phyloP scores from a whole-genome alignment of 2,113 vertebrate genomes.

The Brachirus orientalis region DNA sequence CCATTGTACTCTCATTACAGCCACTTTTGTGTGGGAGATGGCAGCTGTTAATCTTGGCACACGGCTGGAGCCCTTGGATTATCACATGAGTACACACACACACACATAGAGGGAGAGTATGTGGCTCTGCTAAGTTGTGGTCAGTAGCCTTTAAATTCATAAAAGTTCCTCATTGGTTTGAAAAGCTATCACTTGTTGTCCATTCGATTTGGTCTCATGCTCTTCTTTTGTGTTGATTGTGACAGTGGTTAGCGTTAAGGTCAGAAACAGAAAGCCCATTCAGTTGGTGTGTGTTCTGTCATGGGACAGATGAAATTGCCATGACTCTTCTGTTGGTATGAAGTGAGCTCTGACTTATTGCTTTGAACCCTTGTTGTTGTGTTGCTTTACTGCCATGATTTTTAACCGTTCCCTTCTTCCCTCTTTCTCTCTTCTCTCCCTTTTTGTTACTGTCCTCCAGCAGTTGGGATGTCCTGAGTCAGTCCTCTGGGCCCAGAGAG shows the following conservation, averaged over 20 bases:
- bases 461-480: conserved; percentile 87
- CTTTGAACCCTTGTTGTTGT: conserved; percentile 5
- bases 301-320: conserved; percentile 42
- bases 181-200: conserved; percentile 37
- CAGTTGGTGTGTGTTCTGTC: conserved; percentile 34
- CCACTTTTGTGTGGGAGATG: conserved; percentile 72
- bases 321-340: conserved; percentile 27
- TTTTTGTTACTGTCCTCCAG: conserved; percentile 40
- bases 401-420: conserved; percentile 8
- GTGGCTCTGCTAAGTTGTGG: conserved; percentile 44
- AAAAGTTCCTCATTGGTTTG: conserved; percentile 55
- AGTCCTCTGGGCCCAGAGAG: conserved; percentile 63
- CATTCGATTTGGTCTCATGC: conserved; percentile 25
- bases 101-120: conserved; percentile 27
- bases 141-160: conserved; percentile 44
- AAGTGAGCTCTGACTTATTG: conserved; percentile 5
- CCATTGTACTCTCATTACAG: conserved; percentile 76
- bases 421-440: background rate
- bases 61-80: conserved; percentile 44
- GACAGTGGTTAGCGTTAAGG: conserved; percentile 34
- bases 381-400: background rate
- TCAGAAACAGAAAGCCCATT: conserved; percentile 50
- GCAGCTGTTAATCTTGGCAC: conserved; percentile 80
- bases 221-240: conserved; percentile 10
- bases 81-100: conserved; percentile 28